Evolutionary conservation across 1,140 invertebrate species (phyloP), one percentile per base, ranked within the genome.

Genomic region (Pemphigus obesinymphae): DNA sequence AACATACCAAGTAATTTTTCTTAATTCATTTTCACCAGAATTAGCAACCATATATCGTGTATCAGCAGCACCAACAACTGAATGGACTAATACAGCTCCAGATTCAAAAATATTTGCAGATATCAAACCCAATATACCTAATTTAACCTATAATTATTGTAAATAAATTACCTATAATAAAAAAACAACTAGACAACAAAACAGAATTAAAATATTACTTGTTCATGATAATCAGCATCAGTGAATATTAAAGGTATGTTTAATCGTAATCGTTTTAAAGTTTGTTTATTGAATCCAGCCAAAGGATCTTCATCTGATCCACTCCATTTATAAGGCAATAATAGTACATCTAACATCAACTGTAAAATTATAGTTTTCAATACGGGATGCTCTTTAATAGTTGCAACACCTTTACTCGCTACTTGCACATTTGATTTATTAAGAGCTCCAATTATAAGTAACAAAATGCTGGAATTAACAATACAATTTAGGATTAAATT

Each of bases 101-200:
- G 63, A 75, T 58, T 82, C 82, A 61, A 82, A 82, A 29, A 82
- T 61, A 31, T 73, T 70, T 55, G 48, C 53, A 20, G 82, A 53
- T 55, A 82, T 58, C 29, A 82, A 73, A 26, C 53, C 82, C 31
- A 82, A 72, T 45, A 82, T 82, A 23, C 66, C 68, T 53, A 82
- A 34, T 58, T 82, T 82, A 17, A 82, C 37, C 68, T 82, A 55
- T 20, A 40, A 8, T n/a, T 0, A 15, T 43, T 40, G 29, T 17
- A 29, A 43, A 55, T 37, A n/a, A 23, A 45, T 43, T 61, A 37
- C 31, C 31, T 26, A 61, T 63, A 17, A 26, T 78, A 58, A 8
- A 80, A n/a, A 73, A 26, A 31, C 6, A 58, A 40, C 15, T 26
- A n/a, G 15, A 26, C 3, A 76, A 15, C 1, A 8, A 43, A 31